Percentiles rank a stretch among this genome's conserved stretches.
These are phyloP conservation scores for Musca vetustissima DNA, from an alignment of 1,140 invertebrate species.

Conservation along the genomic window DNA sequence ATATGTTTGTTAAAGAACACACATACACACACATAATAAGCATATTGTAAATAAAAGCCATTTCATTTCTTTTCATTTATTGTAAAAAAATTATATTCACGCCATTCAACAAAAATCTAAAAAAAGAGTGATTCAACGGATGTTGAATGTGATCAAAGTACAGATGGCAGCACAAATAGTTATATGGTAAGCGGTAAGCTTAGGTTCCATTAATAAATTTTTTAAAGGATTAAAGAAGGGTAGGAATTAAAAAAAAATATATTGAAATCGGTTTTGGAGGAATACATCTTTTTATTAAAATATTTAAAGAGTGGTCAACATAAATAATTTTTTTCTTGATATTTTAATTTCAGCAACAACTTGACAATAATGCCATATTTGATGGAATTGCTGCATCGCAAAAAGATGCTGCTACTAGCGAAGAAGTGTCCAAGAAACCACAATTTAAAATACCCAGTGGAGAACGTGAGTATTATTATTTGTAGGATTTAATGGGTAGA, in stretches of 20 bases:
- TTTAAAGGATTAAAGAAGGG: too few species aligned
- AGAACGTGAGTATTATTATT: slow-evolving; percentile 60
- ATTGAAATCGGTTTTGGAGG: background rate
- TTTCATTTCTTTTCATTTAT: background rate
- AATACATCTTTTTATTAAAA: too few species aligned
- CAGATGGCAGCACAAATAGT: slow-evolving; percentile 62
- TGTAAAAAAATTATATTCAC: background rate
- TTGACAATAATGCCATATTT: slow-evolving; percentile 59
- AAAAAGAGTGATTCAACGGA: slow-evolving; percentile 65
- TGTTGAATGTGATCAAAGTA: slow-evolving; percentile 63
- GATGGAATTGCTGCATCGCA: slow-evolving; percentile 58
- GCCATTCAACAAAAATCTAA: slow-evolving; percentile 5
- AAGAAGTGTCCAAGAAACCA: slow-evolving; percentile 32
- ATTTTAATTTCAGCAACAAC: slow-evolving; percentile 40
- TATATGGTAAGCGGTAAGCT: slow-evolving; percentile 58
- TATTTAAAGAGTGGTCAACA: too few species aligned
- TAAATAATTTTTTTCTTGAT: background rate
- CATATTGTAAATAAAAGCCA: too few species aligned
- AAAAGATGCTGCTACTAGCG: slow-evolving; percentile 32
- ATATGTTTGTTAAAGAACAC: too few species aligned
- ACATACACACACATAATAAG: too few species aligned
- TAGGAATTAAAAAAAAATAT: background rate
- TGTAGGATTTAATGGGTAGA: background rate
- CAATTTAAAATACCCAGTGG: slow-evolving; percentile 65
- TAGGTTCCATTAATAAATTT: background rate